A percentile compares a stretch with the other conserved stretches of the same genome.
Conservation (phyloP, 2,113 vertebrate species). For the Loxodonta africana region DNA sequence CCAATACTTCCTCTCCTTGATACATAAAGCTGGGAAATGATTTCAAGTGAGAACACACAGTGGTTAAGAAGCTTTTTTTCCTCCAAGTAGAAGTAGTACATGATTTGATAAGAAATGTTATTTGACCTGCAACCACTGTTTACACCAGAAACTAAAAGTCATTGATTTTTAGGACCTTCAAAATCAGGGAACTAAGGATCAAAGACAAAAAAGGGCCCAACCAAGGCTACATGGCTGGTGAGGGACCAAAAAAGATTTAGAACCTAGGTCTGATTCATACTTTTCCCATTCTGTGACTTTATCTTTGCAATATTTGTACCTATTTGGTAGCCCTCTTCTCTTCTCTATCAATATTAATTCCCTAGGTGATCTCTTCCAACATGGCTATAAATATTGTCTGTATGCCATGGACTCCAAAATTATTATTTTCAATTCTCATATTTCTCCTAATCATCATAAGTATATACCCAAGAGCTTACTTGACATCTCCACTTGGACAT, state of each 20-base stretch:
- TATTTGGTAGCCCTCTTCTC: background rate
- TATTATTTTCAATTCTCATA: background rate
- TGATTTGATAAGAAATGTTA: background rate
- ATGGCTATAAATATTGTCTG: background rate
- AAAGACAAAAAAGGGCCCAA: background rate
- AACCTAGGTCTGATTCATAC: background rate
- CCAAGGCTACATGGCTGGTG: background rate
- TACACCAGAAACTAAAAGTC: background rate
- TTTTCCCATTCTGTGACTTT: background rate
- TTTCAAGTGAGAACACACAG: background rate
- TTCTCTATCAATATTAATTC: constrained; percentile 16
- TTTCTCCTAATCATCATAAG: background rate
- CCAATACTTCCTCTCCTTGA: background rate
- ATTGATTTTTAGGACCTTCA: constrained; percentile 6
- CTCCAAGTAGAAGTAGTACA: background rate
- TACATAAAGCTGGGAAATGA: background rate
- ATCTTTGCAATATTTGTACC: background rate
- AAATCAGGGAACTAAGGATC: background rate
- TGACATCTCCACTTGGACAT: background rate
- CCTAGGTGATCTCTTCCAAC: background rate
- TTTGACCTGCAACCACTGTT: background rate
- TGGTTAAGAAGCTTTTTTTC: background rate
- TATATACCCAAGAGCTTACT: background rate
- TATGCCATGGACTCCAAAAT: background rate
- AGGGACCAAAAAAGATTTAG: background rate